Conservation (phyloP, 2,113 vertebrate species). For the Mormoops blainvillei region DNA sequence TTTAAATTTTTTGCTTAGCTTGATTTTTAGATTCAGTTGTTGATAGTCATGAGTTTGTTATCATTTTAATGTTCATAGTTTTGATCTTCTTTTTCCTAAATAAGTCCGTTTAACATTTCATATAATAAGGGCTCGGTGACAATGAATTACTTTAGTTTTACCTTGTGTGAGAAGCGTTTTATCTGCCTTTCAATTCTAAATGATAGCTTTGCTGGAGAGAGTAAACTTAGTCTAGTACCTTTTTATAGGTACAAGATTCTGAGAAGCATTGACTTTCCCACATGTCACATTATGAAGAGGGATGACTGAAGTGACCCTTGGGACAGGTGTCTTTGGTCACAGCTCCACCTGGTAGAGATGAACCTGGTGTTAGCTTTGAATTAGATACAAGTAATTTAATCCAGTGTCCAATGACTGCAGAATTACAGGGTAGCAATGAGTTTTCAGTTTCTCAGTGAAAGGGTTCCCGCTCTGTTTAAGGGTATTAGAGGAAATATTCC, state of each 20-base stretch:
- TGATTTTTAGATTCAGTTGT: no score
- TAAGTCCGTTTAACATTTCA: no score
- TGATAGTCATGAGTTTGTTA: no score
- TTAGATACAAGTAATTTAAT: neutral
- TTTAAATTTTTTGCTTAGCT: no score
- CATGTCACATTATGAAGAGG: rapidly evolving
- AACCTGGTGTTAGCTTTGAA: neutral
- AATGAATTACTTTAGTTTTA: no score
- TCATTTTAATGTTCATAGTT: no score
- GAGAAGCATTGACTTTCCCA: neutral
- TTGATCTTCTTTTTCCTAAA: no score
- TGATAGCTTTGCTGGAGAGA: no score
- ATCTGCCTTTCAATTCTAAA: no score
- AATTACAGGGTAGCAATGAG: neutral
- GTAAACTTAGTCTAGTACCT: neutral
- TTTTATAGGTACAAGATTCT: neutral
- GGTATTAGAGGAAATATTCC: neutral
- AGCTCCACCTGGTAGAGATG: neutral
- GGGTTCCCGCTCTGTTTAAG: neutral
- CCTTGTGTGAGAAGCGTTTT: no score
- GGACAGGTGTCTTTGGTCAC: neutral
- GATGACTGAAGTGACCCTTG: neutral
- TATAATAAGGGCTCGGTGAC: no score
- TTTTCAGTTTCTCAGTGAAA: neutral
- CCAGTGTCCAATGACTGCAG: neutral